A percentile compares a stretch with the other conserved stretches of the same genome.
These are phyloP conservation scores for Ectropis crepuscularia DNA, from an alignment of 2,888 invertebrate species.

Conservation along the genomic window DNA sequence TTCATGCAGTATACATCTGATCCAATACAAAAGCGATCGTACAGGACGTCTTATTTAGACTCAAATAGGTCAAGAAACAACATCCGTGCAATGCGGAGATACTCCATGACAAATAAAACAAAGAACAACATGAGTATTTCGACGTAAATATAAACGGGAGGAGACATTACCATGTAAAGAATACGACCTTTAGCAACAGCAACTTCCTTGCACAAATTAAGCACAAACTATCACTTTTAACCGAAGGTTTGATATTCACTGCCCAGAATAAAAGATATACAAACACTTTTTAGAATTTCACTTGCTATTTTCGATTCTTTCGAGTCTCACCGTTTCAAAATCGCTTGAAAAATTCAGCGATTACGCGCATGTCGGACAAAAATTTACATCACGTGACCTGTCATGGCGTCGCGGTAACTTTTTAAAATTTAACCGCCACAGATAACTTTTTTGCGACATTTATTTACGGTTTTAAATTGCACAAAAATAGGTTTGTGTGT, in stretches of 20 bases:
- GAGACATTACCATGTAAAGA: conserved; percentile 69
- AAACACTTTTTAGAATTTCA: conserved; percentile 53
- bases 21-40: conserved; percentile 12
- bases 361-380: conserved; percentile 81
- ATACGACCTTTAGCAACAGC: conserved; percentile 73
- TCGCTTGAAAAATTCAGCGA: conserved; percentile 73
- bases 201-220: conserved; percentile 61
- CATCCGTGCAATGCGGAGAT: conserved; percentile 23
- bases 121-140: conserved; percentile 60
- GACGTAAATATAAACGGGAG: conserved; percentile 61
- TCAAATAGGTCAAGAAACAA: conserved; percentile 32
- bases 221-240: conserved; percentile 43
- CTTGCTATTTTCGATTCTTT: conserved; percentile 56
- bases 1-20: conserved; percentile 27
- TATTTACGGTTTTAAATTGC: too few species aligned
- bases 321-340: conserved; percentile 74
- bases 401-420: conserved; percentile 72
- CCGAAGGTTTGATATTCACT: conserved; percentile 56
- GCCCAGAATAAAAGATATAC: conserved; percentile 41
- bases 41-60: conserved; percentile 29
- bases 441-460: background rate
- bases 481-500: too few species aligned
- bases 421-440: conserved; percentile 18
- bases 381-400: conserved; percentile 85
- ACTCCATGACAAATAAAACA: conserved; percentile 46